Evolutionary conservation across 1,140 invertebrate genomes (phyloP).

Genomic region (Harpegnathos saltator): DNA sequence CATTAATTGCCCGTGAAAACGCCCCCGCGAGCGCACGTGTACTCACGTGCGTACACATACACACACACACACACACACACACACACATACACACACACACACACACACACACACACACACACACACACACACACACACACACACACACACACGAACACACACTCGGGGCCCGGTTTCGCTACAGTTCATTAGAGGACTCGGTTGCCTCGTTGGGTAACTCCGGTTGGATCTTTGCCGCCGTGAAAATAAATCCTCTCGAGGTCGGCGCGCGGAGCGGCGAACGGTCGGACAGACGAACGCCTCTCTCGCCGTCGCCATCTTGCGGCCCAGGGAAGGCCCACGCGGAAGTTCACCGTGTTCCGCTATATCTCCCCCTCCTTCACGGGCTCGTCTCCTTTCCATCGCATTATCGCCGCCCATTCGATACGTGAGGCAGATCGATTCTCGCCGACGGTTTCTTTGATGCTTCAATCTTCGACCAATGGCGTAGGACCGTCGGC

Average conservation of each 20-base stretch:
- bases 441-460: conserved; percentile 59
- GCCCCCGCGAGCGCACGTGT: conserved; percentile 65
- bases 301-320: conserved; percentile 66
- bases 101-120: conserved; percentile 19
- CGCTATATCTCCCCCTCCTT: conserved; percentile 40
- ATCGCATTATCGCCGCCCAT: conserved; percentile 64
- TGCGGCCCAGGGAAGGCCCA: conserved; percentile 71
- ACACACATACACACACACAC: background rate
- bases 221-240: conserved; percentile 62
- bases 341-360: conserved; percentile 75
- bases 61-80: conserved; percentile 18
- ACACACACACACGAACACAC: background rate
- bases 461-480: conserved; percentile 60
- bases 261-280: background rate
- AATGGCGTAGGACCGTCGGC: conserved; percentile 35
- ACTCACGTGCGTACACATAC: too few species aligned
- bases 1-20: conserved; percentile 78
- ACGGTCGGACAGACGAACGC: conserved; percentile 30
- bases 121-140: conserved; percentile 25
- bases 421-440: conserved; percentile 62
- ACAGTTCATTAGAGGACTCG: conserved; percentile 73
- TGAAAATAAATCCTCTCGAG: conserved; percentile 72
- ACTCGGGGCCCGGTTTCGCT: conserved; percentile 66
- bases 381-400: conserved; percentile 34
- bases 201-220: conserved; percentile 57